A percentile compares a stretch with the other conserved stretches of the same genome.
phyloP scores from a whole-genome alignment of 1,140 invertebrate genomes.

The Leptinotarsa texana region DNA sequence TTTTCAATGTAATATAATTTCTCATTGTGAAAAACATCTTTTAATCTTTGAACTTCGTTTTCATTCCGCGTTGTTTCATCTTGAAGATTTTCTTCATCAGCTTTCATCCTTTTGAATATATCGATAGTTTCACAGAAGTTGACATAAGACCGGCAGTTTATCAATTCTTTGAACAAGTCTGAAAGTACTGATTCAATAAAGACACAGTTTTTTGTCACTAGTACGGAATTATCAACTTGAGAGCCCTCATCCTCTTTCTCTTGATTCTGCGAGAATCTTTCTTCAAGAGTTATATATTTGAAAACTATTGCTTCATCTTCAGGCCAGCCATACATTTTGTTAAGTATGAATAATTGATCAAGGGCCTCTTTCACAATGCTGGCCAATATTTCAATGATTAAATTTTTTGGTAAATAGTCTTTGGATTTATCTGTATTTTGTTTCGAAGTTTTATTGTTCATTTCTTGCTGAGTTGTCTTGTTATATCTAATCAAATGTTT shows the following conservation, averaged over 20 bases:
- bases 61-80: conserved; percentile 27
- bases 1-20: conserved; percentile 16
- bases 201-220: conserved; percentile 18
- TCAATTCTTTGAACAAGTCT: conserved; percentile 31
- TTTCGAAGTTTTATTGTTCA: not conserved
- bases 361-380: conserved; percentile 31
- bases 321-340: conserved; percentile 28
- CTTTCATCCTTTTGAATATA: conserved; percentile 29
- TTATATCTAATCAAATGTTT: conserved; percentile 1
- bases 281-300: conserved; percentile 29
- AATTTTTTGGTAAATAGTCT: not conserved
- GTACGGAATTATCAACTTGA: not conserved
- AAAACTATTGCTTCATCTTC: conserved; percentile 18
- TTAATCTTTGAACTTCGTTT: conserved; percentile 24
- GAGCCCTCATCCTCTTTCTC: not conserved
- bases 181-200: conserved; percentile 20
- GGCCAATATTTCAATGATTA: not conserved
- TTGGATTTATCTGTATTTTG: not conserved
- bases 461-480: not conserved
- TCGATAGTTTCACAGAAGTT: conserved; percentile 16
- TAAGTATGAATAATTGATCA: conserved; percentile 34
- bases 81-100: conserved; percentile 25
- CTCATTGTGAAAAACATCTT: conserved; percentile 25
- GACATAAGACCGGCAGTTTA: conserved; percentile 23
- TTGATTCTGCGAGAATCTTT: conserved; percentile 21